These are phyloP conservation scores for Dromococcyx pavoninus DNA, from an alignment of 2,797 vertebrate genomes.

Conservation along the genomic window DNA sequence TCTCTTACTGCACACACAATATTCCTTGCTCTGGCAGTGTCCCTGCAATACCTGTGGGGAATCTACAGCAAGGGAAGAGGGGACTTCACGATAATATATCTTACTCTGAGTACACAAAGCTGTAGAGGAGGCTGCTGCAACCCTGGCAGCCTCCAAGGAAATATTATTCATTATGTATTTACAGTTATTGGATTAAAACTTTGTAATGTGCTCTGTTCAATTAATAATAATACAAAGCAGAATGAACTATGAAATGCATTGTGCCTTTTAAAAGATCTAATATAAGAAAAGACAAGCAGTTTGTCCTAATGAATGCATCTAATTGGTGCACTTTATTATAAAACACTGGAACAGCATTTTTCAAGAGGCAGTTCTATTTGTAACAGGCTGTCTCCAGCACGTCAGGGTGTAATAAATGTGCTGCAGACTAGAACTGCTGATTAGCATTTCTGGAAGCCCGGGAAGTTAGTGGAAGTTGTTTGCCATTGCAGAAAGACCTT, in stretches of 20 bases:
- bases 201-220: conserved; percentile 74
- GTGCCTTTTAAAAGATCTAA: conserved; percentile 76
- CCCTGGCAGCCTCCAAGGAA: conserved; percentile 58
- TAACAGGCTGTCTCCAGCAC: conserved; percentile 80
- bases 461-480: conserved; percentile 73
- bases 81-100: neutral
- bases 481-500: conserved; percentile 71
- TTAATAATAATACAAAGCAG: conserved; percentile 77
- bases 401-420: conserved; percentile 82
- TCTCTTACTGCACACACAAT: neutral
- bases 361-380: conserved; percentile 81
- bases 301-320: conserved; percentile 82
- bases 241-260: conserved; percentile 71
- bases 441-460: conserved; percentile 79
- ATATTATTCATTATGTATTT: conserved; percentile 77
- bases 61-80: neutral
- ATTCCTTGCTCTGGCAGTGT: neutral
- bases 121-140: conserved; percentile 18
- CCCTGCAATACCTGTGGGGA: conserved; percentile 25
- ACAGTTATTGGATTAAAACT: conserved; percentile 76
- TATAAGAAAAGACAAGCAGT: conserved; percentile 80
- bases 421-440: conserved; percentile 80
- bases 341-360: conserved; percentile 82
- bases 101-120: neutral
- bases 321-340: conserved; percentile 85